Conservation (phyloP, 2,113 vertebrate genomes). For the Tetraodon nigroviridis region DNA sequence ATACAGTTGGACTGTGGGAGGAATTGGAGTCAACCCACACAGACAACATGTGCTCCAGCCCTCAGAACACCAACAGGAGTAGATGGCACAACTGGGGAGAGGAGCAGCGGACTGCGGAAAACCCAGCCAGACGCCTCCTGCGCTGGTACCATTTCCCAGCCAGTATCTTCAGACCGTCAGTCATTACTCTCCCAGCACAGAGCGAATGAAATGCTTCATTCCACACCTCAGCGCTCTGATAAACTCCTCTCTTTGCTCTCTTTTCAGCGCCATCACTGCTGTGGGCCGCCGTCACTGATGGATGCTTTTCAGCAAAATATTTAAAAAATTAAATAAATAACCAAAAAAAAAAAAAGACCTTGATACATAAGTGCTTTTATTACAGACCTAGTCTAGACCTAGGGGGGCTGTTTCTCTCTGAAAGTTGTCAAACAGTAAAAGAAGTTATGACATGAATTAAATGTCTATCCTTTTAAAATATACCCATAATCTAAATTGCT, state of each 20-base stretch:
- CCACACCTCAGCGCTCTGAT: constrained; percentile 22
- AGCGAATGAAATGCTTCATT: constrained; percentile 2
- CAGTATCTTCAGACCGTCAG: too few relatives aligned
- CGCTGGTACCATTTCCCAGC: too few relatives aligned
- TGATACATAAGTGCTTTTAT: not conserved
- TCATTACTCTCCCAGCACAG: not conserved
- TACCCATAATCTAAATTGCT: too few relatives aligned
- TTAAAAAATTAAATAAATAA: too few relatives aligned
- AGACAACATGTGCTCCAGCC: too few relatives aligned
- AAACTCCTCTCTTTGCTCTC: constrained; percentile 30
- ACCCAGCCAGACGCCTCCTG: not conserved
- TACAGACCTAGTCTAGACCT: too few relatives aligned
- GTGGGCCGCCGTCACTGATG: not conserved
- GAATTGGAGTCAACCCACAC: too few relatives aligned
- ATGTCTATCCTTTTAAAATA: not conserved
- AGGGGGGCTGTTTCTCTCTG: constrained; percentile 7
- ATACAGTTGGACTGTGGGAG: too few relatives aligned
- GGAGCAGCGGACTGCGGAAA: not conserved
- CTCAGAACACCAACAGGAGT: too few relatives aligned
- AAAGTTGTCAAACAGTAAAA: not conserved
- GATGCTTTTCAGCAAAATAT: not conserved
- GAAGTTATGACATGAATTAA: not conserved
- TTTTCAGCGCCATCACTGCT: not conserved
- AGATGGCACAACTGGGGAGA: too few relatives aligned
- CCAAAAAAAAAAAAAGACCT: not conserved